Conservation (phyloP, 2,113 vertebrate genomes). For the Hemiscyllium ocellatum region DNA sequence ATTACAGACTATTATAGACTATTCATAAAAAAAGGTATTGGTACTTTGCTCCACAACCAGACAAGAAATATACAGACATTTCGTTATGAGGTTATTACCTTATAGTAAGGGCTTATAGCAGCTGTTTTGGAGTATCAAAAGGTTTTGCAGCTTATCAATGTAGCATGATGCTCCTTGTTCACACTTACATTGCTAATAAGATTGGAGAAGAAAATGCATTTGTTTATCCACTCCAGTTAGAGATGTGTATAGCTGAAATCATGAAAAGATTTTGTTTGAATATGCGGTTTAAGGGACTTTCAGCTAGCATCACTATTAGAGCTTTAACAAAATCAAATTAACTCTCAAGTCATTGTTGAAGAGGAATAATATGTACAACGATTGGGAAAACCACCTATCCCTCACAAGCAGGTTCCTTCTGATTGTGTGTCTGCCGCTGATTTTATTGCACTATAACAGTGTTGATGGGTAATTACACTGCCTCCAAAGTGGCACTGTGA, state of each 20-base stretch:
- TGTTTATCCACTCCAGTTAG: not conserved
- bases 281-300: not conserved
- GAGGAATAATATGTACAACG: not conserved
- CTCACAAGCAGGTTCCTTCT: not conserved
- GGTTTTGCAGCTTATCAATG: not conserved
- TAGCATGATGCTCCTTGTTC: not conserved
- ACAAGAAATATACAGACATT: not conserved
- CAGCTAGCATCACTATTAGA: not conserved
- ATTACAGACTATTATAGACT: not conserved
- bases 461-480: constrained; percentile 9
- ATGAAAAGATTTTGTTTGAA: not conserved
- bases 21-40: not conserved
- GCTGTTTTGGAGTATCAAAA: not conserved
- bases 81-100: not conserved
- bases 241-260: not conserved
- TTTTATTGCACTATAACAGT: constrained; percentile 1
- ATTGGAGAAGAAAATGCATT: not conserved
- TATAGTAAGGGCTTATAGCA: not conserved
- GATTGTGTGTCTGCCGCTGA: not conserved
- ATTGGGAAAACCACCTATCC: constrained; percentile 5
- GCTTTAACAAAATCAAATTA: constrained; percentile 27
- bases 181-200: not conserved
- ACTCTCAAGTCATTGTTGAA: not conserved
- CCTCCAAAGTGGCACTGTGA: not conserved
- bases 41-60: no score